Base-by-base conservation (phyloP, 92 coral and sea anemone genomes). In the Paragorgia papillata region DNA sequence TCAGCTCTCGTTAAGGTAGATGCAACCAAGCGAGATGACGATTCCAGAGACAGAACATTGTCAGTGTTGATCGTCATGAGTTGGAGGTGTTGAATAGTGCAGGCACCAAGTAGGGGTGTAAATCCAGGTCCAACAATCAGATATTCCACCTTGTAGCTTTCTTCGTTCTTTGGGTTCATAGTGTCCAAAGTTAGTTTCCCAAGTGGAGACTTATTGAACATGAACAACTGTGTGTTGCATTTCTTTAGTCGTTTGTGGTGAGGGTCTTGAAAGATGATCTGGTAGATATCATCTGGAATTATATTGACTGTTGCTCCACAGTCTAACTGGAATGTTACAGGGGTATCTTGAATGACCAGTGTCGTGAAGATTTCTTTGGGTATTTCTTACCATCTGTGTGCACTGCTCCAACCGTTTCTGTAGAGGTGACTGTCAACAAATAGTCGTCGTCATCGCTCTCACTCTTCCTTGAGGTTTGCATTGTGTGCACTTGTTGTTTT, bases 291-390 rank as follows among this genome's bases (percentile, higher is more conserved):
- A 7, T 59, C 73, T 7, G 81, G 41, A 18, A 60, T 32, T 22
- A 46, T 75, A 53, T 75, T 75, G 14, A 61, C 65, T 21, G 53
- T 18, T 59, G 69, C 79, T 57, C 84, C 84, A 24, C 82, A 78
- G 73, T 65, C 53, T 18, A 65, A 41, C 54, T 41, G 73, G 27
- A 66, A 67, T 56, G 20, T 66, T 69, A 83, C 86, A 53, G 51
- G 76, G 29, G 75, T 64, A 21, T 57, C 25, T 49, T 44, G 21
- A 25, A 65, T 37, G 22, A 60, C 25, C 79, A 84, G 57, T 8
- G 67, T 53, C 31, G 85, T 33, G 51, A 66, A 85, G 57, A 80
- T 12, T 57, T 63, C 79, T 55, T 79, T 40, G 85, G 73, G 46
- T 59, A 78, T 29, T 29, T 48, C 34, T 30, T 14, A 12, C 29